Evolutionary conservation across 1,140 invertebrate genomes (phyloP), one percentile per base, ranked within the genome.

Genomic region (Akabosia matsudoensis): DNA sequence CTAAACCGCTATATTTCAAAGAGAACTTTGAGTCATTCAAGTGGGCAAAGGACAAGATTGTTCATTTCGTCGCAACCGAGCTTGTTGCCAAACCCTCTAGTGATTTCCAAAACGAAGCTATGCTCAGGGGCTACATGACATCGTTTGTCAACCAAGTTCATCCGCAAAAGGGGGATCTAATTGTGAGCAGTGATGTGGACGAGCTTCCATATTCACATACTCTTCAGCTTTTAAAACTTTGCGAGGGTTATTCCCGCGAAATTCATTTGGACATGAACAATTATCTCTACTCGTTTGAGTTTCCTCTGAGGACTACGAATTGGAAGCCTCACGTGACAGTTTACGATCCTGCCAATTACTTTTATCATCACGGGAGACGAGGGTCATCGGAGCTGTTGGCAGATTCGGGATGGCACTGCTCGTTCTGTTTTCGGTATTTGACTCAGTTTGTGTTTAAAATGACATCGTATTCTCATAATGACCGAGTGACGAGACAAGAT

Each of bases 251-350:
- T 70, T 56, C 74, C 2, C 1, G 28, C 30, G 70, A 54, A 31
- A n/a, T 78, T 30, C 76, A 78, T 30, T 33, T 78, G 56, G 34
- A 76, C 24, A 45, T 78, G 73, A 16, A 34, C n/a, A 78, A 78
- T 70, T 78, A 76, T 56, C 31, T 78, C 45, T 78, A 78, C 74
- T 75, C 73, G 1, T 78, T 78, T 54, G 76, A 78, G 61, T 78
- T 75, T 31, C 33, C 26, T 31, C n/a, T 54, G 26, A 28, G 26
- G 18, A 54, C 37, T 1, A 76, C 22, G 7, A 78, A 75, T 75
- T 78, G 76, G 76, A 78, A 75, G 31, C 76, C 76, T 14, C 76
- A 75, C 37, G 74, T 78, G 24, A 37, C 73, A n/a, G n/a, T 31
- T 1, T 78, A 70, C 34, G 33, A 78, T 52, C 24, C 24, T 1